Evolutionary conservation across 2,113 vertebrate species (phyloP).

Genomic region (Junco hyemalis): DNA sequence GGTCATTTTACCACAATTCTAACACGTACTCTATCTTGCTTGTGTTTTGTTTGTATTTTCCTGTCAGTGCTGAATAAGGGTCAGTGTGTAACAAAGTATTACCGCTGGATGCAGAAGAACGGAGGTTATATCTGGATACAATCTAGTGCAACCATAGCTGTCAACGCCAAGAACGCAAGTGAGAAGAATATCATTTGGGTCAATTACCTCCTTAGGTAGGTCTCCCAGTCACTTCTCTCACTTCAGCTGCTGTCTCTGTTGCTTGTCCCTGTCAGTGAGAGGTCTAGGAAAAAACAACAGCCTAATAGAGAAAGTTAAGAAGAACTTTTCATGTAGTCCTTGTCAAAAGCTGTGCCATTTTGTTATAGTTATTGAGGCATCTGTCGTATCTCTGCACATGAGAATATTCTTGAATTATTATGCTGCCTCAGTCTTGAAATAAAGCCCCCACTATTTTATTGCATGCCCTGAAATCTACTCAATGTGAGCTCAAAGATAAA

Average conservation of each 20-base stretch:
- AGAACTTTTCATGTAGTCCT: background rate
- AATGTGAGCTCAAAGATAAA: background rate
- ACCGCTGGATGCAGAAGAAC: constrained; percentile 99
- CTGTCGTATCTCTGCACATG: background rate
- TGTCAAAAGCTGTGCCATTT: background rate
- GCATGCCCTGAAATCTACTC: background rate
- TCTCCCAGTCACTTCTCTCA: constrained; percentile 36
- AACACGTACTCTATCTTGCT: background rate
- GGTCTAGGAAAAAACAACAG: background rate
- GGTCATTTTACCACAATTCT: background rate
- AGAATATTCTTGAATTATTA: background rate
- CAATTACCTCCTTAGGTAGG: constrained; percentile 98
- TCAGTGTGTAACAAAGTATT: constrained; percentile 98
- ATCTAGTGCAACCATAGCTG: constrained; percentile 94
- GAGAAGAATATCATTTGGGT: constrained; percentile 99
- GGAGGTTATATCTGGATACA: constrained; percentile 99
- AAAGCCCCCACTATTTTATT: background rate
- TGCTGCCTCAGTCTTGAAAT: background rate
- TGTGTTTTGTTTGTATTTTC: constrained; percentile 34
- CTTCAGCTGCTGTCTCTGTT: constrained; percentile 16
- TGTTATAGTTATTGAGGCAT: background rate
- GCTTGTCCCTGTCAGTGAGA: background rate
- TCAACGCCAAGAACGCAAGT: constrained; percentile 95
- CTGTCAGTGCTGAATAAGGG: constrained; percentile 95
- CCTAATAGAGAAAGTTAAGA: background rate